Percentiles rank a stretch among this genome's conserved stretches.
These are phyloP conservation scores for Dioctria rufipes DNA, from an alignment of 2,888 invertebrate species.

Conservation along the genomic window DNA sequence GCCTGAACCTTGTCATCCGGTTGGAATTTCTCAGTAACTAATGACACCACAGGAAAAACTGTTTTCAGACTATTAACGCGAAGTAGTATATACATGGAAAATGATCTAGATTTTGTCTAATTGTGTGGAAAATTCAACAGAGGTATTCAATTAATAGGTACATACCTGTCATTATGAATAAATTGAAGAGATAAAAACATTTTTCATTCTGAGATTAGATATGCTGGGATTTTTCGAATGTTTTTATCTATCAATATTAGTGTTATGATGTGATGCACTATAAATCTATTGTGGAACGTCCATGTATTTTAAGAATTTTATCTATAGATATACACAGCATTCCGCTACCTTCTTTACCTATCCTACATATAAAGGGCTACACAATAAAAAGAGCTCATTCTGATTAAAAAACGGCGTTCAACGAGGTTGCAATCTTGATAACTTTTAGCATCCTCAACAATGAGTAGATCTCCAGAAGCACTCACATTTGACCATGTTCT, in stretches of 20 bases:
- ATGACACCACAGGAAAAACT: conserved; percentile 1
- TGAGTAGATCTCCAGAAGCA: conserved; percentile 52
- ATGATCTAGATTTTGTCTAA: conserved; percentile 13
- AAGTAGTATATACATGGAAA: neutral
- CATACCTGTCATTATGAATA: conserved; percentile 23
- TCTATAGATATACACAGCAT: neutral
- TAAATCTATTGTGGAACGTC: conserved; percentile 4
- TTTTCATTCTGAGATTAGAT: conserved; percentile 25
- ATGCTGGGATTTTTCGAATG: neutral
- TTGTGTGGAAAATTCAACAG: conserved; percentile 18
- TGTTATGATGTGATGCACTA: conserved; percentile 27
- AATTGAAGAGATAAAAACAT: conserved; percentile 8
- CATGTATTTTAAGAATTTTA: no score
- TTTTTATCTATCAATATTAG: conserved; percentile 36
- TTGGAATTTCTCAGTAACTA: neutral
- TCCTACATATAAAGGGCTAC: neutral
- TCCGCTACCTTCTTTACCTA: neutral
- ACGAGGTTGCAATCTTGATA: conserved; percentile 47
- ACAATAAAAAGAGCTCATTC: neutral
- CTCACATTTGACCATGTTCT: conserved; percentile 54
- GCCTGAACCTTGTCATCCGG: conserved; percentile 31
- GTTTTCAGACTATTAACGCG: conserved; percentile 13
- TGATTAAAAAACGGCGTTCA: conserved; percentile 45
- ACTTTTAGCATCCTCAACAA: conserved; percentile 26
- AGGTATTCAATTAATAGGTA: no score